A percentile compares a stretch with the other conserved stretches of the same genome.
These are phyloP conservation scores for Dastarcus helophoroides DNA, from an alignment of 2,888 invertebrate species.

Conservation along the genomic window DNA sequence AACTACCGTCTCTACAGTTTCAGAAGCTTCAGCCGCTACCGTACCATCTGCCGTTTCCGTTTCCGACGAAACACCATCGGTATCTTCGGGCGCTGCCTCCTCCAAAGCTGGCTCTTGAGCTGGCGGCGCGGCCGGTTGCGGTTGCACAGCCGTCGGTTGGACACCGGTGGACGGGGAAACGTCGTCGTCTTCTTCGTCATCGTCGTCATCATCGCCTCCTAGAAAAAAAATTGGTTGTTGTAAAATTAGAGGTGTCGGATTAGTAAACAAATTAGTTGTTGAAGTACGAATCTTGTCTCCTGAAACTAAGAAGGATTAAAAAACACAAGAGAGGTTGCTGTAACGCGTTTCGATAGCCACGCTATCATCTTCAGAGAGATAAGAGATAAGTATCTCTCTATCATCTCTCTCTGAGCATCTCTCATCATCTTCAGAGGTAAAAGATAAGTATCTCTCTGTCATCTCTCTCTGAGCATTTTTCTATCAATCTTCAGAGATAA, in stretches of 20 bases:
- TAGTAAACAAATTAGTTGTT: too few species aligned
- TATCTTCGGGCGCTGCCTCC: constrained; percentile 34
- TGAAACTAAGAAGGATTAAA: too few species aligned
- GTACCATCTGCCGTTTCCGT: too few species aligned
- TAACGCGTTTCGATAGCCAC: too few species aligned
- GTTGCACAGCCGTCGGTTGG: constrained; percentile 27
- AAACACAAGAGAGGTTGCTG: too few species aligned
- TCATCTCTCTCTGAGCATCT: too few species aligned
- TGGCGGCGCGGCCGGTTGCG: constrained; percentile 33
- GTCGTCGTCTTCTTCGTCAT: constrained; percentile 42
- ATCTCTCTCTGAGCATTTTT: constrained; percentile 5
- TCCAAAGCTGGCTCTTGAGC: constrained; percentile 30
- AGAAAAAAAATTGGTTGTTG: constrained; percentile 33
- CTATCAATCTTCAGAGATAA: neutral
- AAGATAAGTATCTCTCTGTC: too few species aligned
- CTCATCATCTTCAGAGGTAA: constrained; percentile 49
- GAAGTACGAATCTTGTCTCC: too few species aligned
- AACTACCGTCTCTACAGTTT: constrained; percentile 21
- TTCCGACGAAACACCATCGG: constrained; percentile 36
- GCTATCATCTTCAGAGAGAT: too few species aligned
- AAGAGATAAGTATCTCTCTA: too few species aligned
- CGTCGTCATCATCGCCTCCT: constrained; percentile 32
- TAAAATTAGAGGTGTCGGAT: too few species aligned
- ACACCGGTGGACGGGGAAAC: constrained; percentile 41
- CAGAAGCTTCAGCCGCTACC: constrained; percentile 17